These are phyloP conservation scores for Mormyrops attenuatus DNA, from an alignment of 2,797 vertebrate genomes.

Conservation along the genomic window DNA sequence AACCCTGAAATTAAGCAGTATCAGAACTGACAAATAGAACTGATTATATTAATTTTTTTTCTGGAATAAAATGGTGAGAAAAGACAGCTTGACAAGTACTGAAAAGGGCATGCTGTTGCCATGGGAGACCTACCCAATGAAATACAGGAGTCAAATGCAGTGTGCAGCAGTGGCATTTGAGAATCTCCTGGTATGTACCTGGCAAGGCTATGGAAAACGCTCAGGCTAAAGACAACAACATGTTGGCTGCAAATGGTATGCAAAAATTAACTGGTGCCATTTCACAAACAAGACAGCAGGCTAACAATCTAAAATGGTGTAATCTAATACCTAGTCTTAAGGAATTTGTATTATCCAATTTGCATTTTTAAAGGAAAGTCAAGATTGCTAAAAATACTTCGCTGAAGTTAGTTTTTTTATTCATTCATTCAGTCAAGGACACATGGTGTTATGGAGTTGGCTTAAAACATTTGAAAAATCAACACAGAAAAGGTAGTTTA, in stretches of 20 bases:
- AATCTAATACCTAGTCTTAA: neutral
- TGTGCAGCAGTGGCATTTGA: conserved; percentile 6
- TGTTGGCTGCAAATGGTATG: neutral
- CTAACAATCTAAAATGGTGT: neutral
- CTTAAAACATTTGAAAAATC: neutral
- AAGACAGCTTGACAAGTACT: conserved; percentile 23
- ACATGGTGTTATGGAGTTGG: neutral
- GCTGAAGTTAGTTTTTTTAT: neutral
- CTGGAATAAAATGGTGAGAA: neutral
- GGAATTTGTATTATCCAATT: neutral
- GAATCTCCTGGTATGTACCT: neutral
- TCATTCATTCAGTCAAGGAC: neutral
- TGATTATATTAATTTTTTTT: conserved; percentile 31
- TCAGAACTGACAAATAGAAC: conserved; percentile 33
- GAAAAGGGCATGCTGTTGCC: conserved; percentile 41
- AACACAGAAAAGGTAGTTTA: neutral
- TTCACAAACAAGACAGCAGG: neutral
- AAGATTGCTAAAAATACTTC: neutral
- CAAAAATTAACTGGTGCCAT: neutral
- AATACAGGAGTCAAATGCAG: conserved; percentile 25
- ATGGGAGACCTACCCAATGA: conserved; percentile 41
- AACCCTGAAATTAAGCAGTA: neutral
- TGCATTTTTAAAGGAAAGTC: neutral
- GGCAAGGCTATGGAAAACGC: neutral
- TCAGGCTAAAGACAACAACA: neutral